Evolutionary conservation across 2,113 vertebrate genomes (phyloP), one percentile per base, ranked within the genome.

Genomic region (Okapia johnstoni): DNA sequence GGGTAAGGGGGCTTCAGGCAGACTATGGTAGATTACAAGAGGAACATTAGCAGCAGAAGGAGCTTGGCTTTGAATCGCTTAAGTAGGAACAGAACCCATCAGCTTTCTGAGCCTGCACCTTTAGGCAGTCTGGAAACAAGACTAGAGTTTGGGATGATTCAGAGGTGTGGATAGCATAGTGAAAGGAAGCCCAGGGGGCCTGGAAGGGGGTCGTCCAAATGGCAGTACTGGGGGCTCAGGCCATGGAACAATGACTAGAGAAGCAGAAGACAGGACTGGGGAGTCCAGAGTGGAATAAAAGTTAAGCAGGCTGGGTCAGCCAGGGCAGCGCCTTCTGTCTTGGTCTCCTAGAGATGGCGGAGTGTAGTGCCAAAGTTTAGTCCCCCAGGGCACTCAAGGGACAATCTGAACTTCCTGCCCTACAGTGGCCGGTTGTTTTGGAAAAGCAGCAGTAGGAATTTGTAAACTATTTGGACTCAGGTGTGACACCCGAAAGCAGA

Each of bases 161-260:
- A 16, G 83, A 28, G 70, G 46, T 46, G 4, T 17, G 19, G 14
- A 10, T 21, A 36, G 54, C 87, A 11, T 3, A 43, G n/a, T 11
- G 57, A 6, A 16, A 40, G 91, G n/a, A 33, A 3, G 6, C 84
- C 40, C 16, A 2, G 46, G 23, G 40, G 40, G 5, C 26, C 28
- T 28, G 0, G 3, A 19, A 1, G 1, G 25, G 1, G 43, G 73
- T 0, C 3, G 17, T 40, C 11, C 23, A 21, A 17, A 17, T 8
- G n/a, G 26, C 11, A 26, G 1, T 36, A 2, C 16, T 5, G 14
- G 17, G 13, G 10, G 19, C 85, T 60, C 63, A 23, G 33, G n/a
- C 57, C 6, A 0, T 6, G 6, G 3, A 12, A 66, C 40, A 16
- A 12, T 12, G 26, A 36, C 73, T 14, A 6, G 61, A 50, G 85